Evolutionary conservation across 2,797 vertebrate genomes (phyloP).

Genomic region (Scarus forsteni): DNA sequence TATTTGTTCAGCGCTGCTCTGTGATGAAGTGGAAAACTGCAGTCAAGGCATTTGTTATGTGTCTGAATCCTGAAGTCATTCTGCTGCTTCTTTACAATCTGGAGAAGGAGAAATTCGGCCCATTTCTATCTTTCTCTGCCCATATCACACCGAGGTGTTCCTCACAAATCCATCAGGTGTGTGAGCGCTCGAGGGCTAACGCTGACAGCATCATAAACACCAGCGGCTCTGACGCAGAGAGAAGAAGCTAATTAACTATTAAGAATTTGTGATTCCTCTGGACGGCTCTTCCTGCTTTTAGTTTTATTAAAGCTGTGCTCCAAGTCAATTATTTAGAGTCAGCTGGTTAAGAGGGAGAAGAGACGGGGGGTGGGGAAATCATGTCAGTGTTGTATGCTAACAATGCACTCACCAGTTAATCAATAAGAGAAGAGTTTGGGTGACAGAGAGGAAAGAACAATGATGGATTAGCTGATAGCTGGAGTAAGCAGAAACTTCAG

Average conservation of each 20-base stretch:
- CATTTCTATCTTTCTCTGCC: slow-evolving; percentile 15
- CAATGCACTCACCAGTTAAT: slow-evolving; percentile 28
- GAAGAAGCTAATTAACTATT: slow-evolving; percentile 73
- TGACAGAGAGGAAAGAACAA: slow-evolving; percentile 45
- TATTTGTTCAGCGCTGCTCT: slow-evolving; percentile 48
- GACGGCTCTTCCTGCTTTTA: slow-evolving; percentile 74
- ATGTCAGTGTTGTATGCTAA: slow-evolving; percentile 20
- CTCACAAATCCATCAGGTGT: slow-evolving; percentile 26
- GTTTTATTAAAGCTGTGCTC: slow-evolving; percentile 70
- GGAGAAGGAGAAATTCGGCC: background rate
- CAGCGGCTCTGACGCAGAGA: slow-evolving; percentile 57
- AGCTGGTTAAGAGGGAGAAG: slow-evolving; percentile 53
- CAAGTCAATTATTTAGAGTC: slow-evolving; percentile 72
- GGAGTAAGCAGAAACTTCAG: no score
- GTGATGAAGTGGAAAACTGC: slow-evolving; percentile 17
- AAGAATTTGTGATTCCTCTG: slow-evolving; percentile 76
- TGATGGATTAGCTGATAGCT: background rate
- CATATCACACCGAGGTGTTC: slow-evolving; percentile 29
- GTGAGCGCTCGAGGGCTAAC: slow-evolving; percentile 21
- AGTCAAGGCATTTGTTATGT: slow-evolving; percentile 50
- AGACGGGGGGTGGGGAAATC: slow-evolving; percentile 23
- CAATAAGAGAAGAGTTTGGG: no score
- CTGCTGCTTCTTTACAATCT: no score
- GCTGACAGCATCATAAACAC: slow-evolving; percentile 63
- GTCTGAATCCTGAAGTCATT: slow-evolving; percentile 21